Evolutionary conservation across 1,140 invertebrate genomes (phyloP), one percentile per base, ranked within the genome.

Genomic region (Meloidogyne floridensis): DNA sequence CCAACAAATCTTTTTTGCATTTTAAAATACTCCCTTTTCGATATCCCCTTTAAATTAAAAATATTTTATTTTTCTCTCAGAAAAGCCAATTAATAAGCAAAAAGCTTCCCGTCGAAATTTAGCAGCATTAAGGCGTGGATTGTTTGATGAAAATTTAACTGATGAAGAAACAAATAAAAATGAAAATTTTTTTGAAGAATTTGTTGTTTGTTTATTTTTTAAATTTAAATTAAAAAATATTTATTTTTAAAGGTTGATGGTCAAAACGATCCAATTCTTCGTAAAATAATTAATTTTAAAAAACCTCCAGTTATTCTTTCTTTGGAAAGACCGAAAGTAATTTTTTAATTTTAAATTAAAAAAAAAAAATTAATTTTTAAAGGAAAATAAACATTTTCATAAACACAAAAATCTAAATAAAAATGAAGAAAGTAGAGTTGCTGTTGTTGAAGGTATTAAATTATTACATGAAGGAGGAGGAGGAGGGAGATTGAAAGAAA

Each of bases 51-150:
- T 56, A 75, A 75, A 10, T 11, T 43, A 53, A 32, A 13, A 47
- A 51, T 18, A n/a, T 70, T 53, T 20, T 6, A 70, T 70, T 70
- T 42, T 13, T 2, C 18, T n/a, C 18, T 32, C 43, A 43, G 10
- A 43, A 13, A 77, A 69, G 13, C 7, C 20, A 42, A 42, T 56
- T n/a, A 83, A 83, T 43, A 54, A 82, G 47, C 71, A 83, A 42
- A 84, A 84, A 18, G 83, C 83, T 70, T 65, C 81, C 9, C 65
- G 86, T 65, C 72, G 84, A 18, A 84, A 84, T 72, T 76, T 84
- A 54, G 85, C 51, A 10, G 84, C 84, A 70, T 72, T 81, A 42
- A 69, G 77, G 18, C 69, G 72, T 43, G 77, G 77, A 47, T 70
- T 65, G 18, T 69, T 71, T 54, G 43, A 70, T 43, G 53, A 56